Evolutionary conservation across 2,888 invertebrate genomes (phyloP).

Genomic region (Beris morrisii): DNA sequence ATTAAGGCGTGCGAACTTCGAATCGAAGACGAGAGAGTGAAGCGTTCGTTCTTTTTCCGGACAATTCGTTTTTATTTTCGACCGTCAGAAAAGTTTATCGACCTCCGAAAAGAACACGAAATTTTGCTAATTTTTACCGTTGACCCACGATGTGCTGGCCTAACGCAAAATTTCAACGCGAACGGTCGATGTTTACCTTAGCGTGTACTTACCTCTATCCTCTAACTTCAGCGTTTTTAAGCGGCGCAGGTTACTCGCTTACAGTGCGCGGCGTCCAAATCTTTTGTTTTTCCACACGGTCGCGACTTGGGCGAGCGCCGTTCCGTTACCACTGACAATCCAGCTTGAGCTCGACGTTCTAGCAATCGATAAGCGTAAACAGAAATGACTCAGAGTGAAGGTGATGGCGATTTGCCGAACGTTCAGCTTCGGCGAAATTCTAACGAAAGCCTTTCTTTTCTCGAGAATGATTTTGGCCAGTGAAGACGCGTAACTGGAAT

Average conservation of each 20-base stretch:
- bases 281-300: conserved; percentile 17
- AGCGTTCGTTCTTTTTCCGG: conserved; percentile 23
- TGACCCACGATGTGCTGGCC: neutral
- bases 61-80: conserved; percentile 25
- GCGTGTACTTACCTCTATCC: too few species aligned
- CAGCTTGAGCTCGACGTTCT: neutral
- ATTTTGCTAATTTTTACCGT: conserved; percentile 15
- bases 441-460: conserved; percentile 38
- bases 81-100: conserved; percentile 17
- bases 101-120: conserved; percentile 13
- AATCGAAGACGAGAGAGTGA: conserved; percentile 1
- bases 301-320: neutral
- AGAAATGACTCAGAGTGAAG: neutral
- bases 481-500: conserved; percentile 34
- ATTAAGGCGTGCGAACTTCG: too few species aligned
- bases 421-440: conserved; percentile 25
- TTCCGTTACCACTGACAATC: neutral
- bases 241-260: conserved; percentile 12
- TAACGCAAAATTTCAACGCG: too few species aligned
- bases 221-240: too few species aligned
- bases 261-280: neutral
- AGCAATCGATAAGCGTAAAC: neutral
- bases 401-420: neutral
- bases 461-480: conserved; percentile 30
- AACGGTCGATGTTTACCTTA: too few species aligned